Percentiles rank a stretch among this genome's conserved stretches.
These are phyloP conservation scores for Agrochola litura DNA, from an alignment of 2,888 invertebrate species.

Conservation along the genomic window DNA sequence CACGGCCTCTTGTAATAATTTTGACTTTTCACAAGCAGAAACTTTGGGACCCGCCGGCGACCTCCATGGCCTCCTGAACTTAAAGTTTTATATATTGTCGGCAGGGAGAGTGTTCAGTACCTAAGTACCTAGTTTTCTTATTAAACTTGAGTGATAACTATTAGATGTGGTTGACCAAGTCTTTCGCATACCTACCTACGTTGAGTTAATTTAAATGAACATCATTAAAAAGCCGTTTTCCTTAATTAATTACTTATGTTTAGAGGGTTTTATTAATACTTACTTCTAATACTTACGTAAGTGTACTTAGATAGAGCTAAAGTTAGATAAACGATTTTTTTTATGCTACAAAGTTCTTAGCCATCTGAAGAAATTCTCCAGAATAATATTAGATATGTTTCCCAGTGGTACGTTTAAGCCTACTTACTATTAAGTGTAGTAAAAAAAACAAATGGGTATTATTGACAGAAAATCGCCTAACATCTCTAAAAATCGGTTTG, in stretches of 20 bases:
- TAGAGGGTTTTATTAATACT: background rate
- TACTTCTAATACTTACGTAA: too few species aligned
- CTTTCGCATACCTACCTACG: background rate
- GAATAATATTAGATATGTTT: background rate
- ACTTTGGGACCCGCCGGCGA: too few species aligned
- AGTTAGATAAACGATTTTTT: background rate
- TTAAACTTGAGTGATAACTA: constrained; percentile 2
- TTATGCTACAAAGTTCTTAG: too few species aligned
- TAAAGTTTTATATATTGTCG: too few species aligned
- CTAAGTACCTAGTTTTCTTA: too few species aligned
- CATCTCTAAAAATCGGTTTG: background rate
- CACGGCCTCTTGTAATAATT: too few species aligned
- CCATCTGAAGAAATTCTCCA: background rate
- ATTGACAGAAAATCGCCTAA: background rate
- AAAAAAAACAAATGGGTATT: background rate
- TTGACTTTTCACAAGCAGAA: too few species aligned
- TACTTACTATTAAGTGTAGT: background rate
- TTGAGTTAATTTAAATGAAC: background rate
- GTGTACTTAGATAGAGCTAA: background rate
- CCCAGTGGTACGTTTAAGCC: background rate
- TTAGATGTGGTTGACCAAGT: constrained; percentile 13
- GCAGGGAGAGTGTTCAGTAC: too few species aligned
- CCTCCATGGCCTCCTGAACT: too few species aligned
- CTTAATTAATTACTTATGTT: constrained; percentile 7
- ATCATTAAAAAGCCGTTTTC: constrained; percentile 14